Percentiles rank a stretch among this genome's conserved stretches.
Conservation (phyloP, 1,140 invertebrate species). For the Ericerus pela region DNA sequence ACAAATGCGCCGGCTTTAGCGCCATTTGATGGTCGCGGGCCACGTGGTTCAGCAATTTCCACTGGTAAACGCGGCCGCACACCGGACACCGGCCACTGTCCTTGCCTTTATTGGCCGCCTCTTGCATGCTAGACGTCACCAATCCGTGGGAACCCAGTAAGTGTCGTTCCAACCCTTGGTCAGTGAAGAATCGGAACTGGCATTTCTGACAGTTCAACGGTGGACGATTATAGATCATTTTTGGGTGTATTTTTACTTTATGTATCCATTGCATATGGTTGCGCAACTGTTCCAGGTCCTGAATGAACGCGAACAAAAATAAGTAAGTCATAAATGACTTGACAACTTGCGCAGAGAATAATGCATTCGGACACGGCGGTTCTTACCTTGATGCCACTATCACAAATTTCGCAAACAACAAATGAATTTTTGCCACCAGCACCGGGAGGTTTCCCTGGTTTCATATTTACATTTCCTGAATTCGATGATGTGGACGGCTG, state of each 20-base stretch:
- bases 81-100: slow-evolving; percentile 55
- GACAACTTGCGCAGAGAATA: neutral
- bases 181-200: slow-evolving; percentile 72
- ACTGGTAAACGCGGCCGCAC: slow-evolving; percentile 54
- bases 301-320: slow-evolving; percentile 19
- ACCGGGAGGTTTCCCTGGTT: slow-evolving; percentile 28
- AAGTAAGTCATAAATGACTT: neutral
- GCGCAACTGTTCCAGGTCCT: slow-evolving; percentile 74
- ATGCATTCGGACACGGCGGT: neutral
- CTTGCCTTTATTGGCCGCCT: slow-evolving; percentile 85
- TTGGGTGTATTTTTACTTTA: slow-evolving; percentile 90
- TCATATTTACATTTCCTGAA: slow-evolving; percentile 28
- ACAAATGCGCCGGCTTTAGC: slow-evolving; percentile 76
- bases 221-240: slow-evolving; percentile 88
- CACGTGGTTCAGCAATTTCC: slow-evolving; percentile 80
- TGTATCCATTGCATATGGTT: slow-evolving; percentile 95
- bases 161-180: slow-evolving; percentile 78
- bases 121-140: slow-evolving; percentile 89
- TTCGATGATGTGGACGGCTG: slow-evolving; percentile 15
- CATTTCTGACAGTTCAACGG: slow-evolving; percentile 92
- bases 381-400: slow-evolving; percentile 73
- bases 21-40: slow-evolving; percentile 79
- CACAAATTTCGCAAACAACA: slow-evolving; percentile 89
- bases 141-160: slow-evolving; percentile 81
- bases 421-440: slow-evolving; percentile 54